A percentile compares a stretch with the other conserved stretches of the same genome.
phyloP scores from a whole-genome alignment of 2,797 vertebrate genomes.

The Orientallactaga sibirica region DNA sequence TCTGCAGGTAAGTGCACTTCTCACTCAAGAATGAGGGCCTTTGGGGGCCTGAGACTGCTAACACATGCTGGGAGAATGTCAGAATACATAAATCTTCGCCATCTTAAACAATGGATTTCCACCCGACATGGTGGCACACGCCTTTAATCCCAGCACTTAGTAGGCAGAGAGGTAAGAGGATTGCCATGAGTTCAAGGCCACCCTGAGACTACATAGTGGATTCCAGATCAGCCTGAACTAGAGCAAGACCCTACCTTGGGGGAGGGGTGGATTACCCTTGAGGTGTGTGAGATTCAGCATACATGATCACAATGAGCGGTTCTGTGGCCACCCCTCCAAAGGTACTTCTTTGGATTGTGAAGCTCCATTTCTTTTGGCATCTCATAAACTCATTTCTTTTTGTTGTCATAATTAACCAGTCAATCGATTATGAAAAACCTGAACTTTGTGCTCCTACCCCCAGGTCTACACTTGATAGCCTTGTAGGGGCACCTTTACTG shows the following conservation, averaged over 20 bases:
- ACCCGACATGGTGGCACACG: too few species aligned
- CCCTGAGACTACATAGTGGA: too few species aligned
- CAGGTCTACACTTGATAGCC: background rate
- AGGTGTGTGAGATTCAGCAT: background rate
- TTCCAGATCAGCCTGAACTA: too few species aligned
- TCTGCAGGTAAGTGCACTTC: too few species aligned
- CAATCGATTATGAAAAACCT: background rate
- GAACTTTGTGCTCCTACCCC: background rate
- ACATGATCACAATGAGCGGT: too few species aligned
- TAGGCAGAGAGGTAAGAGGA: too few species aligned
- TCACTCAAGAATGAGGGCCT: too few species aligned
- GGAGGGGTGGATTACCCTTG: background rate
- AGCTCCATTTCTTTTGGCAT: background rate
- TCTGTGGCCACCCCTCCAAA: background rate
- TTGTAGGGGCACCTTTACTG: background rate
- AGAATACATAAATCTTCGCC: background rate
- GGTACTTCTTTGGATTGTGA: background rate
- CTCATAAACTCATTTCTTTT: constrained; percentile 16
- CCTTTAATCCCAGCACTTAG: too few species aligned
- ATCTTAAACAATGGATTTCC: background rate
- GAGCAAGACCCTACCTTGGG: too few species aligned
- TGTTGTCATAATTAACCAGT: constrained; percentile 12
- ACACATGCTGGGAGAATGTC: background rate
- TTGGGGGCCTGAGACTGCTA: background rate
- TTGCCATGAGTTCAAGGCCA: too few species aligned